Evolutionary conservation across 2,113 vertebrate genomes (phyloP).

Genomic region (Dasypus novemcinctus): DNA sequence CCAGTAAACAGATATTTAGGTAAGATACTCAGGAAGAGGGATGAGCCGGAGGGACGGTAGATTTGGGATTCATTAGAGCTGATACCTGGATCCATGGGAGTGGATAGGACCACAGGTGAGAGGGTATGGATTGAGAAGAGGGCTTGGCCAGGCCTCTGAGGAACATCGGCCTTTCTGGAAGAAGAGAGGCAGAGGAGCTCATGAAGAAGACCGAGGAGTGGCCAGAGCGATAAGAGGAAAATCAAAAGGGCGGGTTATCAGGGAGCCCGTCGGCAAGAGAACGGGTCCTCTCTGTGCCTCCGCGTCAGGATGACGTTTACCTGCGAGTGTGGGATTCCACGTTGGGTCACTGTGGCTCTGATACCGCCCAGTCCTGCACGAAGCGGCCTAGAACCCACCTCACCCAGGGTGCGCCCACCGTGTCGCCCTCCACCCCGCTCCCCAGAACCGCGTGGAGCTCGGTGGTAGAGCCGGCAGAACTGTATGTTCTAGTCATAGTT

Average conservation of each 20-base stretch:
- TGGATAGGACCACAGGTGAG: background rate
- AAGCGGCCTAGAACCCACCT: background rate
- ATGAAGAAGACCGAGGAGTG: background rate
- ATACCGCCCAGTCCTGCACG: rapidly evolving
- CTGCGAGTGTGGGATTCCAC: rapidly evolving
- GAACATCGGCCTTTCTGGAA: background rate
- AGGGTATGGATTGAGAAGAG: background rate
- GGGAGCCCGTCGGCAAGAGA: too few species aligned
- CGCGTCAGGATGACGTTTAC: background rate
- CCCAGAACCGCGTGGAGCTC: background rate
- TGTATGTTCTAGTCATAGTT: rapidly evolving
- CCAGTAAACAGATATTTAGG: background rate
- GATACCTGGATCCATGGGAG: background rate
- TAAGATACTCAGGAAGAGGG: background rate
- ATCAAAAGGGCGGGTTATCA: background rate
- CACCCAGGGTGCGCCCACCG: rapidly evolving
- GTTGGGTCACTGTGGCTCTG: rapidly evolving
- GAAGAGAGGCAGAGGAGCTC: background rate
- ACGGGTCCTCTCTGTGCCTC: rapidly evolving
- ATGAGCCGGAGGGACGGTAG: background rate
- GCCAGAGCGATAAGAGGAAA: background rate
- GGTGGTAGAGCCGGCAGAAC: rapidly evolving
- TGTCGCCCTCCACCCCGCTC: rapidly evolving
- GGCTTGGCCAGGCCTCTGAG: background rate
- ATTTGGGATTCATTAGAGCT: background rate